A percentile compares a stretch with the other conserved stretches of the same genome.
phyloP scores from a whole-genome alignment of 2,888 invertebrate genomes.

The Gortyna flavago region DNA sequence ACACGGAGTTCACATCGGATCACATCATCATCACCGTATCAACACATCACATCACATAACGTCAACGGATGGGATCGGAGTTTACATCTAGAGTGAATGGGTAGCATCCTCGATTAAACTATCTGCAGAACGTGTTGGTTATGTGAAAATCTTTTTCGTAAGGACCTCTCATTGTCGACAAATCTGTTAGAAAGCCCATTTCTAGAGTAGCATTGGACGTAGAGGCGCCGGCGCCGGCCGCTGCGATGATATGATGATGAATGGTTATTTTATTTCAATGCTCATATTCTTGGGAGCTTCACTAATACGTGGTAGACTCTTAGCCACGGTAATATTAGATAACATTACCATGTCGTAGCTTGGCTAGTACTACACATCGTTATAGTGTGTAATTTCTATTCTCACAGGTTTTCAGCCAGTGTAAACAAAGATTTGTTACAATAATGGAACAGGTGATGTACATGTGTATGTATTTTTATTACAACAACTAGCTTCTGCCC shows the following conservation, averaged over 20 bases:
- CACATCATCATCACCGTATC: too few relatives aligned
- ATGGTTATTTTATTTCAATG: not conserved
- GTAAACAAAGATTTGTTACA: conserved; percentile 29
- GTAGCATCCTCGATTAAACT: not conserved
- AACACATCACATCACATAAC: too few relatives aligned
- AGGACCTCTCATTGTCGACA: not conserved
- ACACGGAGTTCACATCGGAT: not conserved
- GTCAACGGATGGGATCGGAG: too few relatives aligned
- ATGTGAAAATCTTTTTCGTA: not conserved
- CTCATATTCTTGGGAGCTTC: not conserved
- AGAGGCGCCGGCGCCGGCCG: too few relatives aligned
- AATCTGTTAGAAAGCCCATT: not conserved
- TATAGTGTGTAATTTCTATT: conserved; percentile 11
- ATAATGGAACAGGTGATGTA: conserved; percentile 28
- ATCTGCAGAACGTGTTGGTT: not conserved
- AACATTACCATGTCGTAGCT: not conserved
- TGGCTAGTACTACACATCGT: not conserved
- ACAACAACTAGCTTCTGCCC: too few relatives aligned
- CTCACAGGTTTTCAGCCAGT: conserved; percentile 1
- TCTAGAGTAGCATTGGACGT: not conserved
- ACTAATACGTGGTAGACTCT: not conserved
- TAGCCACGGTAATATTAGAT: too few relatives aligned
- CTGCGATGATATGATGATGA: not conserved
- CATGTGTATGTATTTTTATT: not conserved
- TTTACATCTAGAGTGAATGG: not conserved